A percentile compares a stretch with the other conserved stretches of the same genome.
These are phyloP conservation scores for Dinoponera quadriceps DNA, from an alignment of 1,140 invertebrate species.

Conservation along the genomic window DNA sequence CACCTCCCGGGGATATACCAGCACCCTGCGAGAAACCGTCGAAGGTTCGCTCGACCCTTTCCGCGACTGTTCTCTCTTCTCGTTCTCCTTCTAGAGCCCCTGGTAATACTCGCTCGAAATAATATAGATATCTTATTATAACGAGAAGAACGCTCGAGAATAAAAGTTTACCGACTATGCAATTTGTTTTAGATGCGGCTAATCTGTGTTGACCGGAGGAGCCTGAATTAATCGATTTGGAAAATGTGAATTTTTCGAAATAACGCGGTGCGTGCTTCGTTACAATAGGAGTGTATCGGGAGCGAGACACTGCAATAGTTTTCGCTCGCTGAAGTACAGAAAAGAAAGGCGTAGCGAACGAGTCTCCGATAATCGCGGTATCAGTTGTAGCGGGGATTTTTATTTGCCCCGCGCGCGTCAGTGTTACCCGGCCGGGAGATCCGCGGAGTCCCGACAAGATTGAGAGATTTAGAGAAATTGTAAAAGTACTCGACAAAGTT, in stretches of 20 bases:
- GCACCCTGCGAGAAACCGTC: conserved; percentile 63
- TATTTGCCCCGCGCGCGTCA: not conserved
- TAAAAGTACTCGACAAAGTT: conserved; percentile 55
- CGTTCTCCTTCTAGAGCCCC: conserved; percentile 50
- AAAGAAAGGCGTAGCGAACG: not conserved
- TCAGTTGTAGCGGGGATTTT: conserved; percentile 11
- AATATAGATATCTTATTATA: not conserved
- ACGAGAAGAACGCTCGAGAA: not conserved
- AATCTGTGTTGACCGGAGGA: too few species aligned
- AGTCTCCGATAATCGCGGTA: not conserved
- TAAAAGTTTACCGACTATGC: not conserved
- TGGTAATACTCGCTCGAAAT: conserved; percentile 15
- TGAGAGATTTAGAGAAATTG: conserved; percentile 50
- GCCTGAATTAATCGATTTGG: not conserved
- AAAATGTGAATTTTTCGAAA: not conserved
- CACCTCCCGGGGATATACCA: conserved; percentile 63
- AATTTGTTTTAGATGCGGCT: not conserved
- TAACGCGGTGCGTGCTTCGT: not conserved
- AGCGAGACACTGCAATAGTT: not conserved
- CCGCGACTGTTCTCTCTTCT: conserved; percentile 57
- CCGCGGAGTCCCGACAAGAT: not conserved
- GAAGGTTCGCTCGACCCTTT: conserved; percentile 67
- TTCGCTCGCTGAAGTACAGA: too few species aligned
- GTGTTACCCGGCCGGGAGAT: conserved; percentile 1
- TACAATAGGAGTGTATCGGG: not conserved